Evolutionary conservation across 2,113 vertebrate genomes (phyloP), one percentile per base, ranked within the genome.

Genomic region (Spermophilus dauricus): DNA sequence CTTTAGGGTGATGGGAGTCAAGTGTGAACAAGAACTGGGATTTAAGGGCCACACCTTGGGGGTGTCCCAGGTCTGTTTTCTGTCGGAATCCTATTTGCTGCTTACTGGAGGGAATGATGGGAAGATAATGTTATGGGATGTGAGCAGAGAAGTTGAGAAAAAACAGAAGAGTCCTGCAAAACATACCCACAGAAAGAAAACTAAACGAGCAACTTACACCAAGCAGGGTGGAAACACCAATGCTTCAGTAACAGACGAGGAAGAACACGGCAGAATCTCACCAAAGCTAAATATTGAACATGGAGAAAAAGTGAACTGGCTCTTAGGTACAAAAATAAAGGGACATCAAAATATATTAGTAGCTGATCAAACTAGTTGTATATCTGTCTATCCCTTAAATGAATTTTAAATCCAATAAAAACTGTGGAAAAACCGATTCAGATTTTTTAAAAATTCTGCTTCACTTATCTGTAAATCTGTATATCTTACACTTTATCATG

Each of bases 271-370:
- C 20, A 95, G 95, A 39, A 34, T 98, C 75, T 98, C 98, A 51
- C 99, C 99, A 77, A 99, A 99, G 97, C 97, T 99, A 56, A 99
- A 97, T 91, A 99, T 99, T 93, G 98, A 98, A 92, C 99, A 99
- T 0, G 98, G 99, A 69, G 99, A 99, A 86, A 99, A 99, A 94
- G 99, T 99, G 97, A 99, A 99, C 99, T 99, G 99, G 99, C 97
- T 99, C 58, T 98, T 99, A 0, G 99, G 98, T 0, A 53, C 98
- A 18, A 97, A 99, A 86, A 98, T 99, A 88, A 99, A 99, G 97
- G 99, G 99, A 72, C 98, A 98, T 51, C 98, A 97, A 56, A 99
- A 97, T 95, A 97, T 99, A 89, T 95, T 99, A 13, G 99, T 99
- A n/a, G 99, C 99, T 85, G 99, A 99, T 98, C 99, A 99, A 96